phyloP scores from a whole-genome alignment of 2,797 vertebrate genomes.

The Tapirus indicus region DNA sequence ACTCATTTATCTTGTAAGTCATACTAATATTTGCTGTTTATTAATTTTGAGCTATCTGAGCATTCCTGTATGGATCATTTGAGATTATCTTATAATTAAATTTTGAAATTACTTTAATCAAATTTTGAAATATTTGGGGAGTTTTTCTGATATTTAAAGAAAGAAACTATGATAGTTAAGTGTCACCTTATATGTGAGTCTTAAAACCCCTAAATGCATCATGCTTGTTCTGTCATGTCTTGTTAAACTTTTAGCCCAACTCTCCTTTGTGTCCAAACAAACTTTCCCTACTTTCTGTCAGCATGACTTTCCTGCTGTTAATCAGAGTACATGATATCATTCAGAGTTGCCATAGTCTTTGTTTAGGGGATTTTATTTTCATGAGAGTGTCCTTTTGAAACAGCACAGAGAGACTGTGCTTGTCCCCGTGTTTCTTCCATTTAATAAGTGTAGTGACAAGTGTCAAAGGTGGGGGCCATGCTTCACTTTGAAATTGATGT shows the following conservation, averaged over 20 bases:
- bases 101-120: conserved; percentile 34
- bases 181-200: background rate
- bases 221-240: background rate
- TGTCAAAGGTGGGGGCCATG: background rate
- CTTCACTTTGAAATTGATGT: conserved; percentile 38
- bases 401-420: background rate
- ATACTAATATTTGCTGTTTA: background rate
- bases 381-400: background rate
- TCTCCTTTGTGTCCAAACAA: background rate
- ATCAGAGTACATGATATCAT: background rate
- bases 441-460: background rate
- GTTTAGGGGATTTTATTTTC: conserved; percentile 8
- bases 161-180: background rate
- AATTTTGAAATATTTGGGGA: background rate
- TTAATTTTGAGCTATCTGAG: background rate
- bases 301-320: background rate
- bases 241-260: background rate
- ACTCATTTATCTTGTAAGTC: background rate
- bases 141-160: conserved; percentile 36
- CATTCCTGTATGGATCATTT: background rate
- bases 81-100: background rate
- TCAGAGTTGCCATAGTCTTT: background rate
- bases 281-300: background rate
- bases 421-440: background rate
- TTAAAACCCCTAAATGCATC: background rate